A percentile compares a stretch with the other conserved stretches of the same genome.
phyloP scores from a whole-genome alignment of 2,888 invertebrate species.

The Sphaerophoria rueppellii region DNA sequence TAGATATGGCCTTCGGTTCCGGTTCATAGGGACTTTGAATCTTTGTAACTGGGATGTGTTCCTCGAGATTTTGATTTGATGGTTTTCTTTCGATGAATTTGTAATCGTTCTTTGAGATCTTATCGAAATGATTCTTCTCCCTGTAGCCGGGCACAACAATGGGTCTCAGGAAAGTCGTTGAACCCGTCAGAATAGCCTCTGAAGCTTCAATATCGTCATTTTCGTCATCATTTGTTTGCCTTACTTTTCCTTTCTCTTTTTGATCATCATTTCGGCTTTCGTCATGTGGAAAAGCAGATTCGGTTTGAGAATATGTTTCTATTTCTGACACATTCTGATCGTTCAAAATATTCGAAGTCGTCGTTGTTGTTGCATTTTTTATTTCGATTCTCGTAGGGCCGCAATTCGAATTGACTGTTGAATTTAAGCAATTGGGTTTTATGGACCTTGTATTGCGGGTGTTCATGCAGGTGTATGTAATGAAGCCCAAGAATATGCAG shows the following conservation, averaged over 20 bases:
- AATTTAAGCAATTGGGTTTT: conserved; percentile 30
- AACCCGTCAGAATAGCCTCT: conserved; percentile 48
- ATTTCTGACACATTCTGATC: conserved; percentile 2
- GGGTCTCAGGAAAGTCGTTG: conserved; percentile 49
- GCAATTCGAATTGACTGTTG: conserved; percentile 15
- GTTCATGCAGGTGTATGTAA: conserved; percentile 40
- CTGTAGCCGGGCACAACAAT: conserved; percentile 31
- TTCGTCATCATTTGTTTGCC: neutral
- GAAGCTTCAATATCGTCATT: conserved; percentile 14
- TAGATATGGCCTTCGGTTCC: conserved; percentile 13
- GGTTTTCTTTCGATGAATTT: conserved; percentile 36
- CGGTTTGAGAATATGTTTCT: conserved; percentile 13
- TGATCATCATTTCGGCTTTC: conserved; percentile 4
- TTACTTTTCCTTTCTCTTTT: neutral
- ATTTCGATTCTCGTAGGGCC: neutral
- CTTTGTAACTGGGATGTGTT: neutral
- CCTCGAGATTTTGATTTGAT: conserved; percentile 18
- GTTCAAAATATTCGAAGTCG: neutral
- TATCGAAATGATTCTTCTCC: conserved; percentile 27
- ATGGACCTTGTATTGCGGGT: conserved; percentile 27
- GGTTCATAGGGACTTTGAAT: conserved; percentile 29
- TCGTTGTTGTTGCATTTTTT: conserved; percentile 2
- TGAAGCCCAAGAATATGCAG: conserved; percentile 28
- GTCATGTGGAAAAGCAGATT: conserved; percentile 5
- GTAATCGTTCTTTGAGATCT: conserved; percentile 35